Conservation (phyloP, 2,113 vertebrate species). For the Opisthocomus hoazin region DNA sequence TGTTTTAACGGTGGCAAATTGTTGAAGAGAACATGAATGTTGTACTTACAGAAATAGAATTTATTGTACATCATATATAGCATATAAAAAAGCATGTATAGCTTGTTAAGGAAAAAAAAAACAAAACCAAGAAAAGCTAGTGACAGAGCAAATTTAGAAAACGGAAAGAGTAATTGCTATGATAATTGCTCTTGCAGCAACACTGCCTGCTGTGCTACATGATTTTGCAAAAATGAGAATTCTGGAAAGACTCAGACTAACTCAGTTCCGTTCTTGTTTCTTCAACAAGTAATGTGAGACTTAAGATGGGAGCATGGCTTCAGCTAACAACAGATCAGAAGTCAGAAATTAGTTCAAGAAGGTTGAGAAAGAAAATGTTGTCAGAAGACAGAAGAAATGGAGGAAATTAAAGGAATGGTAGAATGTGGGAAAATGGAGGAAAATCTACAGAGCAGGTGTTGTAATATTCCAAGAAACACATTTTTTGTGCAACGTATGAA, state of each 20-base stretch:
- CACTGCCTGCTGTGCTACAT: not conserved
- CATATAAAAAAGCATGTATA: not conserved
- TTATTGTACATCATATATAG: not conserved
- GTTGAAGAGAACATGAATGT: not conserved
- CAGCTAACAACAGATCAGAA: not conserved
- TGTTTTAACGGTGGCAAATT: not conserved
- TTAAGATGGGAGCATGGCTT: not conserved
- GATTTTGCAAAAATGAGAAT: not conserved
- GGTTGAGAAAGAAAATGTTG: not conserved
- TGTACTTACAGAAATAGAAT: not conserved
- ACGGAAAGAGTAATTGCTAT: not conserved
- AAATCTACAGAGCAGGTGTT: not conserved
- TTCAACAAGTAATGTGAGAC: not conserved
- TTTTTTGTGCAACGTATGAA: not conserved
- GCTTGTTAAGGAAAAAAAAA: not conserved
- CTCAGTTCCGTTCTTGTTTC: not conserved
- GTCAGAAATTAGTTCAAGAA: not conserved
- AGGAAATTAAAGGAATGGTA: not conserved
- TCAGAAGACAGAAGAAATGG: not conserved
- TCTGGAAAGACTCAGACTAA: not conserved
- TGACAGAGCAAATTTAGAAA: not conserved
- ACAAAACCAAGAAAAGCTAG: not conserved
- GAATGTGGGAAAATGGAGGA: not conserved
- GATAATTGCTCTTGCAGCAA: not conserved
- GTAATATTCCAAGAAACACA: fast-evolving